Evolutionary conservation across 2,113 vertebrate species (phyloP).

Genomic region (Onychostruthus taczanowskii): DNA sequence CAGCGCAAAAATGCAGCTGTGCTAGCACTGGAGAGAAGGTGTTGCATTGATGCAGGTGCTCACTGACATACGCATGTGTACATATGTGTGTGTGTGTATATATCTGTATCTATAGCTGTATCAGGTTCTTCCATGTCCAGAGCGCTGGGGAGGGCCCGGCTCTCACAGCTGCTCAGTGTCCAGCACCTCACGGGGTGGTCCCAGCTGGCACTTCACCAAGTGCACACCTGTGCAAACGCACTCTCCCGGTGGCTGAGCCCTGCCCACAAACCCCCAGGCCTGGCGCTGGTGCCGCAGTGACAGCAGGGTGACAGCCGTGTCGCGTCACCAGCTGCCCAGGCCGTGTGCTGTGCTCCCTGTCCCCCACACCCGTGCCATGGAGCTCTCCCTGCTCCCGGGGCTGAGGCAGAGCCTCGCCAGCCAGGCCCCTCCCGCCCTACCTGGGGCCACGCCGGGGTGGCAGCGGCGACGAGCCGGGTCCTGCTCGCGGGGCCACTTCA

Average conservation of each 20-base stretch:
- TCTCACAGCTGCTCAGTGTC: background rate
- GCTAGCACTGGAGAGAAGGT: background rate
- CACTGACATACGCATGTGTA: accelerated
- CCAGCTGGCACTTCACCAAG: background rate
- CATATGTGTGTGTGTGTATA: accelerated
- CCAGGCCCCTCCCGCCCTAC: background rate
- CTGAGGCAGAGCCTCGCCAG: background rate
- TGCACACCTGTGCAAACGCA: accelerated
- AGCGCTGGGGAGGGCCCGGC: accelerated
- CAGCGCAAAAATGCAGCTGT: background rate
- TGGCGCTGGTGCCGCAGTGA: background rate
- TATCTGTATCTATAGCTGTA: no score
- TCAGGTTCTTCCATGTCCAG: background rate
- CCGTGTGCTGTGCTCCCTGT: background rate
- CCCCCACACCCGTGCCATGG: accelerated
- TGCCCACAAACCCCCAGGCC: background rate
- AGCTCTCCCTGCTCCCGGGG: background rate
- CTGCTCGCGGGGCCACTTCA: accelerated
- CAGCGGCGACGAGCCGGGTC: accelerated
- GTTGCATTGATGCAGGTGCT: background rate
- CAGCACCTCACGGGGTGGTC: accelerated
- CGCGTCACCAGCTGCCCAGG: background rate
- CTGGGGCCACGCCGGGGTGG: background rate
- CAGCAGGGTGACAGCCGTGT: accelerated
- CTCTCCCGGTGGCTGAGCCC: accelerated